Conservation (phyloP, 2,888 invertebrate genomes). For the Chloromyia formosa region DNA sequence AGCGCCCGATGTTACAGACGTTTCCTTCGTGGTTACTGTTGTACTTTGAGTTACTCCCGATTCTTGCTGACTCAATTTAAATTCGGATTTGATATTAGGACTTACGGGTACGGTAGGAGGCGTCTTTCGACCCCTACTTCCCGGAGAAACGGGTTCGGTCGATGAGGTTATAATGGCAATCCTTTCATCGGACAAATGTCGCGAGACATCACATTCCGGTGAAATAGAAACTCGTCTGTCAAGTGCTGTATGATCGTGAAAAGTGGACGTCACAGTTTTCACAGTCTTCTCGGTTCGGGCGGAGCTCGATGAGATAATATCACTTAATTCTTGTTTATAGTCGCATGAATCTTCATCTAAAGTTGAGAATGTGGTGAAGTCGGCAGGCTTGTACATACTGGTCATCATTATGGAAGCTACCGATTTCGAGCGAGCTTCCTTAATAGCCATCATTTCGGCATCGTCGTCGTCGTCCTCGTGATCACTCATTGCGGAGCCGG, state of each 20-base stretch:
- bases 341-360: conserved; percentile 56
- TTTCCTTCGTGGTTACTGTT: conserved; percentile 49
- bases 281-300: not conserved
- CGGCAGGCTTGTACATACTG: conserved; percentile 62
- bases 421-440: conserved; percentile 64
- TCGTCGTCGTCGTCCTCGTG: conserved; percentile 54
- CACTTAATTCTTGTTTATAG: conserved; percentile 43
- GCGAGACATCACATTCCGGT: conserved; percentile 49
- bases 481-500: conserved; percentile 59
- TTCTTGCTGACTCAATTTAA: conserved; percentile 63
- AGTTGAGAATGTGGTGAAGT: conserved; percentile 53
- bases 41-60: conserved; percentile 49
- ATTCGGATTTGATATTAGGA: conserved; percentile 66
- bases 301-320: not conserved
- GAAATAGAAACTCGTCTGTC: conserved; percentile 48
- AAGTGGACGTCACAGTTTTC: not conserved
- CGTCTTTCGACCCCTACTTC: conserved; percentile 63
- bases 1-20: conserved; percentile 58
- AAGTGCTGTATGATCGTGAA: conserved; percentile 1
- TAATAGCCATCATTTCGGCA: conserved; percentile 55
- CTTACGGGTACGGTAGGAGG: conserved; percentile 77
- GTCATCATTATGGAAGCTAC: conserved; percentile 64
- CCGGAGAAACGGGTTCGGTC: conserved; percentile 1
- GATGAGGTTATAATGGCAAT: conserved; percentile 48
- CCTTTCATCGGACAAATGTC: conserved; percentile 48